These are phyloP conservation scores for Taenioides sp. DNA, from an alignment of 2,797 vertebrate species.

Conservation along the genomic window DNA sequence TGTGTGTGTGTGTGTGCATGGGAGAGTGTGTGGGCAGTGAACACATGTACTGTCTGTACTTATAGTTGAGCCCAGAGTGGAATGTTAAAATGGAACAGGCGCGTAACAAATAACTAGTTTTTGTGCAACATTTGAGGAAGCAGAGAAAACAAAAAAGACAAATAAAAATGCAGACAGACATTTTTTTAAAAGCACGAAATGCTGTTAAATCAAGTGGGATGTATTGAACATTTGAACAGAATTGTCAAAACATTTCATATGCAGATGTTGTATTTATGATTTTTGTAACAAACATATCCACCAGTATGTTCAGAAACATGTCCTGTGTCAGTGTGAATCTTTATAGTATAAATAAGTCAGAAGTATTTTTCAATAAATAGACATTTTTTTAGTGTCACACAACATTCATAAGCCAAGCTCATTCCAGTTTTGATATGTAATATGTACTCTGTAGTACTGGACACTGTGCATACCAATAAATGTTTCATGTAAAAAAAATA, in stretches of 20 bases:
- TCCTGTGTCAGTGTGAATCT: conserved; percentile 59
- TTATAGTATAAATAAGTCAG: conserved; percentile 51
- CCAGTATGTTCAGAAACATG: conserved; percentile 28
- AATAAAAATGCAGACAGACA: neutral
- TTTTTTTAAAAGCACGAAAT: neutral
- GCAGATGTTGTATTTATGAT: conserved; percentile 37
- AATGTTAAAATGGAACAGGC: conserved; percentile 40
- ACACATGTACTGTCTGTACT: conserved; percentile 62
- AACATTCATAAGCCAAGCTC: conserved; percentile 43
- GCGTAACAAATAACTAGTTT: conserved; percentile 32
- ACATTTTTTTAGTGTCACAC: conserved; percentile 60
- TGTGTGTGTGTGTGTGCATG: conserved; percentile 42
- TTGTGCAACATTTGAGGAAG: conserved; percentile 26
- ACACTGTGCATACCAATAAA: conserved; percentile 60
- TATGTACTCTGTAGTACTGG: conserved; percentile 59
- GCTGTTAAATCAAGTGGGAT: conserved; percentile 29
- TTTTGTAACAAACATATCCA: conserved; percentile 54
- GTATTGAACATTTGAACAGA: conserved; percentile 58
- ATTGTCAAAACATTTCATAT: conserved; percentile 45
- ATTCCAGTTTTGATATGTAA: conserved; percentile 69
- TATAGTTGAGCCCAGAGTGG: conserved; percentile 52
- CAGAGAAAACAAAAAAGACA: conserved; percentile 22
- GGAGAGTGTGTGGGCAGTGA: conserved; percentile 53
- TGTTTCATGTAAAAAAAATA: conserved; percentile 55
- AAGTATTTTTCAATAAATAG: conserved; percentile 70